Conservation (phyloP, 2,797 vertebrate species). For the Bradypodion ventrale region DNA sequence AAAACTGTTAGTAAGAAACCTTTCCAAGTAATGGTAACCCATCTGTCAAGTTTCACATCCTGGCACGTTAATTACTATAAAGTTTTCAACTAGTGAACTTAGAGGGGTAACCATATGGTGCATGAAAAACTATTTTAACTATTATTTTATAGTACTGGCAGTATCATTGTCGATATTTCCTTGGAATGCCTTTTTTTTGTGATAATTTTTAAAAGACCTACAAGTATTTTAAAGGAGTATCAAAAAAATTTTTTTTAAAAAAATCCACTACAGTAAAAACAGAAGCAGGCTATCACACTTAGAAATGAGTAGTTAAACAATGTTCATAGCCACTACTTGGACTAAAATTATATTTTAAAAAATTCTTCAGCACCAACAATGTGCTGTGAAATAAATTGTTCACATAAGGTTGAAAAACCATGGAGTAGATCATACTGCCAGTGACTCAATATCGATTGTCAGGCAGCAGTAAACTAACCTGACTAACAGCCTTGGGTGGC, state of each 20-base stretch:
- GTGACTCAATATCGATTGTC: no score
- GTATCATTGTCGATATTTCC: constrained; percentile 49
- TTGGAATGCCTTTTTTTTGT: constrained; percentile 51
- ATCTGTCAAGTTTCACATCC: constrained; percentile 47
- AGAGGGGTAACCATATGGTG: constrained; percentile 50
- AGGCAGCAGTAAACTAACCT: no score
- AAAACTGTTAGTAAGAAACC: constrained; percentile 50
- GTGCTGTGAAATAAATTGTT: no score
- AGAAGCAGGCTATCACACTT: no score
- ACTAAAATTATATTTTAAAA: no score
- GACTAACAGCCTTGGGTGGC: no score
- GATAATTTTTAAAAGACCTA: constrained; percentile 43
- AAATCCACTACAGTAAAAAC: constrained; percentile 6
- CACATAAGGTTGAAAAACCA: no score
- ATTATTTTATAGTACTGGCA: constrained; percentile 47
- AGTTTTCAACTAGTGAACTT: constrained; percentile 61
- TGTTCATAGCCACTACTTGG: no score
- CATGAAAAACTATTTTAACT: constrained; percentile 60
- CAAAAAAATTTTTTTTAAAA: no score
- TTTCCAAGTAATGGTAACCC: constrained; percentile 51
- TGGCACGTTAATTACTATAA: constrained; percentile 50
- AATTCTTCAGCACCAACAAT: no score
- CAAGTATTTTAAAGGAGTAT: constrained; percentile 38
- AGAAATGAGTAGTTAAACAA: no score
- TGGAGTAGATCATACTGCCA: no score